These are phyloP conservation scores for Haemorhous mexicanus DNA, from an alignment of 2,113 vertebrate species.

Conservation along the genomic window DNA sequence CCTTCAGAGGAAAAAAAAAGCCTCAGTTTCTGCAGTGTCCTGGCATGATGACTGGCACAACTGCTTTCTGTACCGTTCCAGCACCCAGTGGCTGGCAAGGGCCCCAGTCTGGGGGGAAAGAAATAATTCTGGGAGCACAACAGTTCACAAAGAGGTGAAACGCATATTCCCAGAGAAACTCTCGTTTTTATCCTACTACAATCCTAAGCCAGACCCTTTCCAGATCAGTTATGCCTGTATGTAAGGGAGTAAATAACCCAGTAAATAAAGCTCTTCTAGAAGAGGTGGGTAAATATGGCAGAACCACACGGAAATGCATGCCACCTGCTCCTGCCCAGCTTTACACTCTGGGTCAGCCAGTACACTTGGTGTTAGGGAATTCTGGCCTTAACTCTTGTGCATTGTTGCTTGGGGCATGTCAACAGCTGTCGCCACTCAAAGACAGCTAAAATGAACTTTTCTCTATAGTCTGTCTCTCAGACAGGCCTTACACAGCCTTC, in stretches of 20 bases:
- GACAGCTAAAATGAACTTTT: not conserved
- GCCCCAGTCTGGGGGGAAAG: not conserved
- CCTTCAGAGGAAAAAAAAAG: not conserved
- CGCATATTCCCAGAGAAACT: not conserved
- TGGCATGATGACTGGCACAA: not conserved
- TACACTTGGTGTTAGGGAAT: not conserved
- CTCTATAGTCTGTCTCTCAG: not conserved
- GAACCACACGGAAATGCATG: not conserved
- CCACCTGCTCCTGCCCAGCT: not conserved
- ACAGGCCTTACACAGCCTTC: not conserved
- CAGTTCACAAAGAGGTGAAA: not conserved
- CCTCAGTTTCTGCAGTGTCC: not conserved
- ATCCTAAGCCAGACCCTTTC: not conserved
- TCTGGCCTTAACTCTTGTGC: not conserved
- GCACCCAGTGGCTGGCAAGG: not conserved
- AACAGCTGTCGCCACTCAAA: not conserved
- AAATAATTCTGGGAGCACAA: not conserved
- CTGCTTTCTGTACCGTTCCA: not conserved
- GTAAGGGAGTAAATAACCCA: not conserved
- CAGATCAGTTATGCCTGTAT: not conserved
- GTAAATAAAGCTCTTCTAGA: not conserved
- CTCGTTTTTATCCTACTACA: not conserved
- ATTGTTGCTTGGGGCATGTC: not conserved
- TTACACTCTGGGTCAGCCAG: not conserved
- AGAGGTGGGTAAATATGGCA: not conserved